Conservation (phyloP, 2,797 vertebrate genomes). For the Enteromius fasciolatus region DNA sequence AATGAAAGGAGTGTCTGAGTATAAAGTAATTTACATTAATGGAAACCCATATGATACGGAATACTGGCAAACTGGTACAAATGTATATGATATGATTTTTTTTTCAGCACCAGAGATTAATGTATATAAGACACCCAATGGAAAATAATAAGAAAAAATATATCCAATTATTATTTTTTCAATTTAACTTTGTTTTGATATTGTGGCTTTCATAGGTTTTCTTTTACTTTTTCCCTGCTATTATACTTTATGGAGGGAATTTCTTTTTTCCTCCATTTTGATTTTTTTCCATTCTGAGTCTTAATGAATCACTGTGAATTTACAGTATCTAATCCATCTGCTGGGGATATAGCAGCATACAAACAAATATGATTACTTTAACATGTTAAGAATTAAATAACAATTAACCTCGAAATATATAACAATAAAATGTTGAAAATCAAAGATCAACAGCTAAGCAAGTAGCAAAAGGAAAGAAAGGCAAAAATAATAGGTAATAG, state of each 20-base stretch:
- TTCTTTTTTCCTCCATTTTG: neutral
- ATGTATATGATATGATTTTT: neutral
- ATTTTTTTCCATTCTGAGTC: neutral
- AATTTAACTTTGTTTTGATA: conserved; percentile 6
- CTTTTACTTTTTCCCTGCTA: neutral
- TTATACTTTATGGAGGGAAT: neutral
- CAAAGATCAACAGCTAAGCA: neutral
- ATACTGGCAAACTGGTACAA: conserved; percentile 24
- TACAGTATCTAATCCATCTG: neutral
- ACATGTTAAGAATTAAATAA: neutral
- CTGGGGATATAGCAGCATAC: neutral
- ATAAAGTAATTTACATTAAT: neutral
- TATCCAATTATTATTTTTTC: neutral
- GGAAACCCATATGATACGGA: conserved; percentile 18
- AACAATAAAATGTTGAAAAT: neutral
- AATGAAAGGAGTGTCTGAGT: conserved; percentile 16
- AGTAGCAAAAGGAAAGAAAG: neutral
- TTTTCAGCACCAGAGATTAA: conserved; percentile 37
- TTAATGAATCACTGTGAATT: neutral
- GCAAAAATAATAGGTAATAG: neutral
- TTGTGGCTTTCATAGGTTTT: neutral
- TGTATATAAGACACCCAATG: conserved; percentile 3
- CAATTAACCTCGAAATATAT: neutral
- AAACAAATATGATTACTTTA: neutral
- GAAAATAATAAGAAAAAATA: neutral